Conservation (phyloP, 2,113 vertebrate species). For the Neotragus pygmaeus region DNA sequence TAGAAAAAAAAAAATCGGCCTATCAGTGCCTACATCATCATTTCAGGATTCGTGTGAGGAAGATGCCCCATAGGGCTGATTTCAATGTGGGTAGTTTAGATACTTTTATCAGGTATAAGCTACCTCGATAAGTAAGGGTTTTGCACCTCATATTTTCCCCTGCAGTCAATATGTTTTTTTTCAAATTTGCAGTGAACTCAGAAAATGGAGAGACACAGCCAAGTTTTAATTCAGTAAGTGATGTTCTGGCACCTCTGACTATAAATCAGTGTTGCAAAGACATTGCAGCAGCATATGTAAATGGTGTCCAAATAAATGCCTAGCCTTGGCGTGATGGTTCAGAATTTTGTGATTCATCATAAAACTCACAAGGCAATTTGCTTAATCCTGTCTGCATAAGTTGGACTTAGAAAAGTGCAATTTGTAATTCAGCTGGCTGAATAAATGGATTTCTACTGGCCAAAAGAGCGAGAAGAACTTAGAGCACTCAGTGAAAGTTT, state of each 20-base stretch:
- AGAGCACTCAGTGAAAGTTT: neutral
- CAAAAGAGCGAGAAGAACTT: neutral
- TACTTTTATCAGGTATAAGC: neutral
- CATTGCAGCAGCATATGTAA: neutral
- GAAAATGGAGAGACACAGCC: neutral
- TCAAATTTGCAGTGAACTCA: neutral
- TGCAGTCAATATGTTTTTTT: neutral
- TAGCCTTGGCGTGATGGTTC: neutral
- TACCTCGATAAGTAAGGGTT: neutral
- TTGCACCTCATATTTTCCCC: neutral
- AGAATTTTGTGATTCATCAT: conserved; percentile 28
- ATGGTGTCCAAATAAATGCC: conserved; percentile 32
- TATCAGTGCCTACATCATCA: neutral
- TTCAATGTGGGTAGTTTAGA: neutral
- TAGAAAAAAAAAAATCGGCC: neutral
- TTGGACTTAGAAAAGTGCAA: conserved; percentile 49
- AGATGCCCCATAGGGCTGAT: neutral
- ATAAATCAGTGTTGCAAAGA: neutral
- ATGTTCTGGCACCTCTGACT: conserved; percentile 28
- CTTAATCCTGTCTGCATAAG: conserved; percentile 59
- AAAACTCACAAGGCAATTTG: conserved; percentile 39
- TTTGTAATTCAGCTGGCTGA: conserved; percentile 60
- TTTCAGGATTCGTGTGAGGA: neutral
- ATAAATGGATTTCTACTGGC: conserved; percentile 42
- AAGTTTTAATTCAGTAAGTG: conserved; percentile 7